phyloP scores from a whole-genome alignment of 2,888 invertebrate species.

The Tridacna gigas region DNA sequence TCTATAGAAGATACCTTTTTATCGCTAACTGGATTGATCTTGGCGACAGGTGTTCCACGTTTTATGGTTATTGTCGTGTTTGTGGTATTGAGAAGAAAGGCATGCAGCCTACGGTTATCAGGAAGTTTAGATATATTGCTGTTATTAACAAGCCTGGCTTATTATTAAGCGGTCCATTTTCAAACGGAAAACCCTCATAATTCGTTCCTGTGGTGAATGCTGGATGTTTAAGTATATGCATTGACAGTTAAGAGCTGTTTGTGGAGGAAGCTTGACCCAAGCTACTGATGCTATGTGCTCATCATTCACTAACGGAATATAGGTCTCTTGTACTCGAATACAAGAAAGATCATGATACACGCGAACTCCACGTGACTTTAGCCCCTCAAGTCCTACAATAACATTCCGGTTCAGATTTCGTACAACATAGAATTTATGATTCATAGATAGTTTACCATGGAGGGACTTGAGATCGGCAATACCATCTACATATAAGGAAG shows the following conservation, averaged over 20 bases:
- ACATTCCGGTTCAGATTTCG: constrained; percentile 40
- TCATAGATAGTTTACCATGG: neutral
- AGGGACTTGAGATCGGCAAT: constrained; percentile 18
- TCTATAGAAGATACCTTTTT: neutral
- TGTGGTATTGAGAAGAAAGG: neutral
- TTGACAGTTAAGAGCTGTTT: neutral
- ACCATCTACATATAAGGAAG: constrained; percentile 27
- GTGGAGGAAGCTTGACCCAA: neutral
- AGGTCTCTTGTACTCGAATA: constrained; percentile 17
- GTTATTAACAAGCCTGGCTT: neutral
- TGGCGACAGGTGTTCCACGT: constrained; percentile 4
- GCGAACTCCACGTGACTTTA: constrained; percentile 26
- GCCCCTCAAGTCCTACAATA: constrained; percentile 36
- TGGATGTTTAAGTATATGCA: neutral
- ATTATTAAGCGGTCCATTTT: neutral
- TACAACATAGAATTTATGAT: constrained; percentile 21
- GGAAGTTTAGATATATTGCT: neutral
- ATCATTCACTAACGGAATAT: neutral
- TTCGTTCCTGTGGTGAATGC: neutral
- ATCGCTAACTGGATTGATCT: neutral
- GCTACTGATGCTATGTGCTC: neutral
- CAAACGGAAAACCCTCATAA: neutral
- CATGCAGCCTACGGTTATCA: neutral
- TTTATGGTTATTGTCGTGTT: neutral
- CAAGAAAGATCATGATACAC: constrained; percentile 41